Conservation (phyloP, 2,888 invertebrate genomes). For the Rapana venosa region DNA sequence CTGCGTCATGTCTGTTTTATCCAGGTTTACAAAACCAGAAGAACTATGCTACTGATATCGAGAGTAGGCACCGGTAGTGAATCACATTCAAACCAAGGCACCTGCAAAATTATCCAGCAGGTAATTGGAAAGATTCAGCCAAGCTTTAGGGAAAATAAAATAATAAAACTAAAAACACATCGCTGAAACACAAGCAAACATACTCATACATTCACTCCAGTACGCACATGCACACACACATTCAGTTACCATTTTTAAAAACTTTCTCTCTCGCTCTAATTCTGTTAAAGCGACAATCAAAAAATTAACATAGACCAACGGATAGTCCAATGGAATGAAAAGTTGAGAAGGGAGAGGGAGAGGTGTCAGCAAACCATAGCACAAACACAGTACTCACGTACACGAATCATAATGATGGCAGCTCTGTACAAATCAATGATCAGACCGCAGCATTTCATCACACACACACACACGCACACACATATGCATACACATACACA, state of each 20-base stretch:
- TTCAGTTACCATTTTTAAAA: neutral
- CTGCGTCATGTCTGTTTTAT: too few species aligned
- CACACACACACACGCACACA: slow-evolving; percentile 24
- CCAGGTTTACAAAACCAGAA: too few species aligned
- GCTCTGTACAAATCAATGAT: slow-evolving; percentile 19
- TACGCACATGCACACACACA: slow-evolving; percentile 6
- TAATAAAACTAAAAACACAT: too few species aligned
- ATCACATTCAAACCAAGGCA: too few species aligned
- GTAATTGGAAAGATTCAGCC: too few species aligned
- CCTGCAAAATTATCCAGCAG: too few species aligned
- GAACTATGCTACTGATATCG: too few species aligned
- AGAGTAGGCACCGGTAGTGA: too few species aligned
- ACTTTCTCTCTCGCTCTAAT: neutral
- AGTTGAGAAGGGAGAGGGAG: neutral
- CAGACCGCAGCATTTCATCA: neutral
- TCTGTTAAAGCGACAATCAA: neutral
- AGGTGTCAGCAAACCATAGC: neutral
- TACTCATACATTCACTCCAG: neutral
- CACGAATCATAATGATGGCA: slow-evolving; percentile 11
- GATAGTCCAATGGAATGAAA: neutral
- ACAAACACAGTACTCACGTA: slow-evolving; percentile 18
- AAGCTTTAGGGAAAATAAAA: too few species aligned
- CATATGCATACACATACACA: neutral
- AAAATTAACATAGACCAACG: neutral
- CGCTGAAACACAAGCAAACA: neutral